Evolutionary conservation across 2,113 vertebrate genomes (phyloP).

Genomic region (Aldabrachelys gigantea): DNA sequence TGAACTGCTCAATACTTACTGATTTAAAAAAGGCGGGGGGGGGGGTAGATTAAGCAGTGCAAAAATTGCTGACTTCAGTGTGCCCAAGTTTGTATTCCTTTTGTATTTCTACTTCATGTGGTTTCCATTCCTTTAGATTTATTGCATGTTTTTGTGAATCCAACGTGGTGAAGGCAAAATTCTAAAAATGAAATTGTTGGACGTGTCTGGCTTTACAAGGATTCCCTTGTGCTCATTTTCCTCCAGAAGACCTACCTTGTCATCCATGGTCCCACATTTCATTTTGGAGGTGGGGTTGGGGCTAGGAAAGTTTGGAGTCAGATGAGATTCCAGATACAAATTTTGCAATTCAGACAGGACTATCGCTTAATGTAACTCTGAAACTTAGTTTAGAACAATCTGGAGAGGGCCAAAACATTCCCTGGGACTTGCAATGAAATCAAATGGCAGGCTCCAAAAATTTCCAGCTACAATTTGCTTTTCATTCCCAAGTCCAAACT

Average conservation of each 20-base stretch:
- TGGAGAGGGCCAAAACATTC: background rate
- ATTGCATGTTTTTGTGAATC: background rate
- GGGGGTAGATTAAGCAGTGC: background rate
- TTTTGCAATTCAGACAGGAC: no score
- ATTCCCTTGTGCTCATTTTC: background rate
- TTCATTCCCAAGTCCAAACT: background rate
- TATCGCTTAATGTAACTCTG: no score
- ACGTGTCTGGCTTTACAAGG: fast-evolving
- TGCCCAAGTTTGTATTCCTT: fast-evolving
- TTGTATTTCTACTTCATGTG: background rate
- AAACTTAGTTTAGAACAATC: background rate
- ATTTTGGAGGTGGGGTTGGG: fast-evolving
- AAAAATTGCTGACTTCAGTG: background rate
- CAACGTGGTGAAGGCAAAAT: background rate
- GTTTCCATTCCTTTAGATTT: background rate
- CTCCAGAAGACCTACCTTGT: fast-evolving
- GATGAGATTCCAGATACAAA: background rate
- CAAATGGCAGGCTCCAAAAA: background rate
- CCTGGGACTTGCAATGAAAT: background rate
- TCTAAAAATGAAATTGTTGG: fast-evolving
- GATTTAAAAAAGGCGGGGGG: no score
- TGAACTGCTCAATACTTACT: background rate
- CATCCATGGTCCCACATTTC: fast-evolving
- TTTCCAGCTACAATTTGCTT: background rate
- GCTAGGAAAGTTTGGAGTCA: background rate